Evolutionary conservation across 1,140 invertebrate species (phyloP).

Genomic region (Stegodyphus mimosarum): DNA sequence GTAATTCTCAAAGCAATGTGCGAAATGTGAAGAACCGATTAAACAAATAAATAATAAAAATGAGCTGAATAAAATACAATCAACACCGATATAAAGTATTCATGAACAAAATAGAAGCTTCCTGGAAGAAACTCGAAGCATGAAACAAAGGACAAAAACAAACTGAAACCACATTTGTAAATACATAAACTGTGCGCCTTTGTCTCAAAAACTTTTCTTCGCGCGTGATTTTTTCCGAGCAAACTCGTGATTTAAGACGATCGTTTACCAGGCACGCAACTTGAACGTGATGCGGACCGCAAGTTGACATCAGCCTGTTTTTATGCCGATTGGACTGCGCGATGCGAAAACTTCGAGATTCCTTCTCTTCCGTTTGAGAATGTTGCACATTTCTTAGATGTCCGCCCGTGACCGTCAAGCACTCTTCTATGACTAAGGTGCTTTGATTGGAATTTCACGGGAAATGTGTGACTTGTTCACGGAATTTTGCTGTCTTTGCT

Average conservation of each 20-base stretch:
- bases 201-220: conserved; percentile 32
- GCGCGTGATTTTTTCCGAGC: conserved; percentile 7
- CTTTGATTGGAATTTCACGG: too few relatives aligned
- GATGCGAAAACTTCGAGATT: neutral
- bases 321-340: conserved; percentile 3
- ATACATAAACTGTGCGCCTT: neutral
- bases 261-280: conserved; percentile 40
- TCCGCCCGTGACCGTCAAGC: conserved; percentile 38
- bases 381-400: conserved; percentile 14
- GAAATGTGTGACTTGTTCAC: neutral
- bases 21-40: too few relatives aligned
- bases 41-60: too few relatives aligned
- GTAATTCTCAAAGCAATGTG: too few relatives aligned
- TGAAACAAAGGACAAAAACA: neutral
- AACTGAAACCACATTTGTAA: conserved; percentile 15
- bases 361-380: neutral
- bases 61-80: too few relatives aligned
- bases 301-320: conserved; percentile 50
- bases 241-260: conserved; percentile 23
- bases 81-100: too few relatives aligned
- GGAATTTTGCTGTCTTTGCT: neutral
- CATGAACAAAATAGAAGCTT: neutral
- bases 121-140: neutral
- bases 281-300: conserved; percentile 28
- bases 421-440: neutral